Evolutionary conservation across 2,888 invertebrate species (phyloP).

Genomic region (Herminia tarsipennalis): DNA sequence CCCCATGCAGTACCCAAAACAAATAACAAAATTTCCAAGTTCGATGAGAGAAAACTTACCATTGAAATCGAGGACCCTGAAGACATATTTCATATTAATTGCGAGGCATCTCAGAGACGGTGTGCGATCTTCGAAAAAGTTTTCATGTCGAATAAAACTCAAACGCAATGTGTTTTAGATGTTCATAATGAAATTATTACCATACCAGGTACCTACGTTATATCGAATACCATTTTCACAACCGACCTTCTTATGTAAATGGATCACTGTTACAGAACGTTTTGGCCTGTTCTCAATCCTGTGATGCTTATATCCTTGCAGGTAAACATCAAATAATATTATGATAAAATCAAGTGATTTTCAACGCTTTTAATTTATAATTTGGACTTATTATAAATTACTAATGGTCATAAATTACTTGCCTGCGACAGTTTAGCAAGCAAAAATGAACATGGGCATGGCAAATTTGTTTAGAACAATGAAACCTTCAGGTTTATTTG

Average conservation of each 20-base stretch:
- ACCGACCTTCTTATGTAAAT: constrained; percentile 16
- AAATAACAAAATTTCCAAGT: constrained; percentile 51
- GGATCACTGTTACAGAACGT: not conserved
- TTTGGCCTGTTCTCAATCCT: not conserved
- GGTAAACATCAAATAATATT: not conserved
- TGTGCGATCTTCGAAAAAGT: constrained; percentile 56
- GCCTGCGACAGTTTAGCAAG: not conserved
- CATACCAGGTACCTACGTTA: constrained; percentile 19
- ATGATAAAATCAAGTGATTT: not conserved
- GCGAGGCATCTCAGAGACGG: constrained; percentile 44
- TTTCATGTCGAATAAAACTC: constrained; percentile 48
- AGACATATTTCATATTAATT: constrained; percentile 38
- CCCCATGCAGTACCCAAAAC: constrained; percentile 64
- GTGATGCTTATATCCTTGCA: not conserved
- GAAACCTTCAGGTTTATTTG: not conserved
- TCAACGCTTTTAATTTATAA: not conserved
- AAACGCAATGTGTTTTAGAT: constrained; percentile 22
- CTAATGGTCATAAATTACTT: not conserved
- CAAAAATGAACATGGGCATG: not conserved
- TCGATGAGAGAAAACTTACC: constrained; percentile 66
- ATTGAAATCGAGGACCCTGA: constrained; percentile 42
- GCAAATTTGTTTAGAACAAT: not conserved
- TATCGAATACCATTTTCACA: constrained; percentile 27
- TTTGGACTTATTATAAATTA: not conserved
- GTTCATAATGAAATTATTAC: constrained; percentile 25